phyloP scores from a whole-genome alignment of 2,797 vertebrate species.

The Falco columbarius region DNA sequence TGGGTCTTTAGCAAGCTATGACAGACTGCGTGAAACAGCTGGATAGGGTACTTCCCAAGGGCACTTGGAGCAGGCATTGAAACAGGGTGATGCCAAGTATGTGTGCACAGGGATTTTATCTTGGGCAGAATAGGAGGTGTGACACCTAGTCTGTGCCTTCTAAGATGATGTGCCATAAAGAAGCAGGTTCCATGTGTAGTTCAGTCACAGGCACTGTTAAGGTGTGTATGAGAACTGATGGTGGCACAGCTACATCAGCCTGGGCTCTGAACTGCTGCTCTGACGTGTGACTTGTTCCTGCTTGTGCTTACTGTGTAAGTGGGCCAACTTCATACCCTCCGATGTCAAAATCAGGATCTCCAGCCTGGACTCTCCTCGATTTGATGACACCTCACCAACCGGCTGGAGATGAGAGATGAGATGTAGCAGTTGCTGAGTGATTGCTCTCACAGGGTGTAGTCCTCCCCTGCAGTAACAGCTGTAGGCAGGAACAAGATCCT shows the following conservation, averaged over 20 bases:
- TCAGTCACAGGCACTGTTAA: background rate
- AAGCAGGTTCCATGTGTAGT: background rate
- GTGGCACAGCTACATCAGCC: background rate
- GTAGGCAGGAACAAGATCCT: background rate
- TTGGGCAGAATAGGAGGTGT: background rate
- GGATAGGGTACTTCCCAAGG: background rate
- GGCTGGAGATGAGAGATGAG: background rate
- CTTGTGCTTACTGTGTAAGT: background rate
- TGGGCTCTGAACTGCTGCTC: background rate
- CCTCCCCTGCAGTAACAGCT: background rate
- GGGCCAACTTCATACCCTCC: background rate
- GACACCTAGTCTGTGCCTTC: background rate
- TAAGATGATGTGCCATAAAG: background rate
- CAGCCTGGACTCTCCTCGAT: background rate
- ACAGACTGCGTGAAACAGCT: background rate
- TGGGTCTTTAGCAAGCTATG: background rate
- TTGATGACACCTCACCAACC: background rate
- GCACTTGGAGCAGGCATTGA: background rate
- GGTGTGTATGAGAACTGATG: background rate
- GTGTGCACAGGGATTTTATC: background rate
- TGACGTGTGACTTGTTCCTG: background rate
- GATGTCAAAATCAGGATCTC: background rate
- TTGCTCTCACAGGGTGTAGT: background rate
- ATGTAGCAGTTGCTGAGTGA: background rate
- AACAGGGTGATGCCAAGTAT: background rate